A percentile compares a stretch with the other conserved stretches of the same genome.
These are phyloP conservation scores for Alectura lathami DNA, from an alignment of 2,113 vertebrate genomes.

Conservation along the genomic window DNA sequence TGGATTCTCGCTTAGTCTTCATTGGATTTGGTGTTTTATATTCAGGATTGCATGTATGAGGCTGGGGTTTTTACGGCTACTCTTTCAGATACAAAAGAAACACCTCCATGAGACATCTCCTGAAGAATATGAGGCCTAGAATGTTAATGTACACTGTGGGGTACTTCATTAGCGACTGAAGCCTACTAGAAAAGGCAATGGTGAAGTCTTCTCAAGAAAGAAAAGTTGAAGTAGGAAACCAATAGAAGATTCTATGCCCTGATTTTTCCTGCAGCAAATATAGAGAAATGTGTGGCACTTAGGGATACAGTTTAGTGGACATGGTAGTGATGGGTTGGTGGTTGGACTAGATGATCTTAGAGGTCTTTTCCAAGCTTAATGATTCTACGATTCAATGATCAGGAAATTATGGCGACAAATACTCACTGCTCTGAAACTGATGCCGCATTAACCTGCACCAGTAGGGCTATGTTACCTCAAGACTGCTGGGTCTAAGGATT, in stretches of 20 bases:
- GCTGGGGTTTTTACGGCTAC: neutral
- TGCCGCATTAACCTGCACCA: neutral
- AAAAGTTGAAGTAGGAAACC: neutral
- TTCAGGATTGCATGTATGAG: neutral
- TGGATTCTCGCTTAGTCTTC: neutral
- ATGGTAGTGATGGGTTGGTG: too few species aligned
- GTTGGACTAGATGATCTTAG: too few species aligned
- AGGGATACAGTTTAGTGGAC: too few species aligned
- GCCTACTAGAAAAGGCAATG: neutral
- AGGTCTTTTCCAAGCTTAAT: too few species aligned
- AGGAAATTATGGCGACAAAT: neutral
- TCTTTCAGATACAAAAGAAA: neutral
- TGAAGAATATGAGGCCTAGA: neutral
- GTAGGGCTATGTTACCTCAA: too few species aligned
- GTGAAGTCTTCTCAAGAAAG: neutral
- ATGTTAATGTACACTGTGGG: too few species aligned
- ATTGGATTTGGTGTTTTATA: neutral
- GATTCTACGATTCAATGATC: too few species aligned
- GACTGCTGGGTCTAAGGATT: neutral
- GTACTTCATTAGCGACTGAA: neutral
- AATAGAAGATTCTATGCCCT: neutral
- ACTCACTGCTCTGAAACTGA: neutral
- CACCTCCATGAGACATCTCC: neutral
- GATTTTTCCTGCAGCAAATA: neutral
- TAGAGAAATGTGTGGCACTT: too few species aligned